phyloP scores from a whole-genome alignment of 2,113 vertebrate genomes.

The Oncorhynchus masou region DNA sequence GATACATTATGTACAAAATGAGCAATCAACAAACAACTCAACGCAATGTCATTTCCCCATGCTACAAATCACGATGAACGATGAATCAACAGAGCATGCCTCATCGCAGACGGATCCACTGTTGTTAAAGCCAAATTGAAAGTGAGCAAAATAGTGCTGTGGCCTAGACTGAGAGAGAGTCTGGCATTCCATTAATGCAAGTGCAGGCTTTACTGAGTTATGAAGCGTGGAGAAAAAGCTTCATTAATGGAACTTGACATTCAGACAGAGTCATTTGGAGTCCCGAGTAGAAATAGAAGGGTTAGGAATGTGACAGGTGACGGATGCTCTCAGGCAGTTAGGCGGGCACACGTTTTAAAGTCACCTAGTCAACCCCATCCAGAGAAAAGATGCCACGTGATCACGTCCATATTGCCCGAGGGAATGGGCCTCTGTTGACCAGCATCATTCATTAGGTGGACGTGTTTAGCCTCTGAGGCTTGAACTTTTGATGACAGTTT shows the following conservation, averaged over 20 bases:
- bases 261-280: constrained; percentile 7
- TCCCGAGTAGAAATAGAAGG: background rate
- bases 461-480: no score
- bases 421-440: no score
- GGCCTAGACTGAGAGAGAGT: no score
- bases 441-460: no score
- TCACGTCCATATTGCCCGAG: no score
- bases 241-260: background rate
- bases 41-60: background rate
- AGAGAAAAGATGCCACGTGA: no score
- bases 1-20: background rate
- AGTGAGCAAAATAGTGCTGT: background rate
- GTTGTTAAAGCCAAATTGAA: background rate
- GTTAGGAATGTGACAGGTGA: constrained; percentile 10
- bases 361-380: no score
- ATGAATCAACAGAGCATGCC: background rate
- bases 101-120: background rate
- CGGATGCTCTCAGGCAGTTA: background rate
- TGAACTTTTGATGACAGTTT: no score
- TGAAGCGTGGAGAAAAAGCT: background rate
- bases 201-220: no score
- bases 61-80: background rate
- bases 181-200: no score
- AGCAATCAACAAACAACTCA: background rate
- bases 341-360: no score